Base-by-base conservation (phyloP, 2,113 vertebrate species). In the Neomonachus schauinslandi region DNA sequence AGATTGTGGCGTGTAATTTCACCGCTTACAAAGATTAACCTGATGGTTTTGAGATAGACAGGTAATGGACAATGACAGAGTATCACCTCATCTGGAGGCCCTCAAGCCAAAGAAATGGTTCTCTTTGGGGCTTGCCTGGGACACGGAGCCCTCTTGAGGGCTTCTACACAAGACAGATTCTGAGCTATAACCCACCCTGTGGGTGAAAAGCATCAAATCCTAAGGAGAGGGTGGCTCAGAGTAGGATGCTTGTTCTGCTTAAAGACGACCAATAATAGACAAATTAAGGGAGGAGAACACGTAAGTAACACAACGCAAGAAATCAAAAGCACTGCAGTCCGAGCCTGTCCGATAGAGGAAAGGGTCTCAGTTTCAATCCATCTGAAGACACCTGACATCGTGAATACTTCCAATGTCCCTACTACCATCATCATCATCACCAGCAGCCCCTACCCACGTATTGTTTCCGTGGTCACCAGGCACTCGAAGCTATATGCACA, bases 211-310 rank as follows among this genome's bases (percentile, higher is more conserved):
- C 46, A 85, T 33, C 49, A 39, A 85, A 84, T 26, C 53, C 42
- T 49, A 81, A 65, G 1, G 7, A 94, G 33, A 65, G 0, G 6
- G 16, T 33, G 36, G 15, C 36, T 74, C 8, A 89, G 51, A 46
- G 65, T 0, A 46, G 1, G 16, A 3, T 4, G 1, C 5, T 46
- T 33, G 28, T 16, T 67, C n/a, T n/a, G 2, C n/a, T 53, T 36
- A 36, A 93, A 33, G 80, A 89, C 36, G 42, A 21, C 21, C 65
- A 85, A 24, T 49, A 71, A 87, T 3, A 59, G 71, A 33, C 28
- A 67, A 61, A 0, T 18, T 19, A 42, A 57, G 14, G 13, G 10
- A 94, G 51, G 82, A 82, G 39, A 59, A 84, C 39, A 61, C 7
- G 11, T 31, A 65, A 79, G 53, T 16, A 31, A 85, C 80, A 28